phyloP scores from a whole-genome alignment of 2,113 vertebrate genomes.

The Elaphurus davidianus region DNA sequence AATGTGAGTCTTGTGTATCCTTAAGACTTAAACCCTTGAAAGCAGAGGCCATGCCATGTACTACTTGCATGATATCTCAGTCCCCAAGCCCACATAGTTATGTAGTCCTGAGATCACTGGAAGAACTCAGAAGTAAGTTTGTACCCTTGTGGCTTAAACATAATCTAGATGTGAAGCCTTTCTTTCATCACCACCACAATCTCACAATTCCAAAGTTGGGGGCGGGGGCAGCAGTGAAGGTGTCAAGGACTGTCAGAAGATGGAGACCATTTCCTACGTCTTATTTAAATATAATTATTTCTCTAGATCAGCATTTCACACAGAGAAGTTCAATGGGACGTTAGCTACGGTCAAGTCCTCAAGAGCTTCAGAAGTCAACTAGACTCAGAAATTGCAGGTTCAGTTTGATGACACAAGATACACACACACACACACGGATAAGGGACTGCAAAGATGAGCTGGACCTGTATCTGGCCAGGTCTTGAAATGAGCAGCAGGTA shows the following conservation, averaged over 20 bases:
- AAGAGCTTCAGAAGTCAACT: background rate
- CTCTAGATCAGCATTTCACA: background rate
- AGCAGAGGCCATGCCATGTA: background rate
- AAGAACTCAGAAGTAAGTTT: background rate
- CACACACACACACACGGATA: background rate
- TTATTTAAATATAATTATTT: conserved; percentile 48
- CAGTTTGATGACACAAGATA: background rate
- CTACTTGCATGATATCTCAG: background rate
- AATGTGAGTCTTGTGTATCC: background rate
- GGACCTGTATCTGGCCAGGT: background rate
- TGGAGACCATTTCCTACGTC: background rate
- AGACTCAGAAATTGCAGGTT: background rate
- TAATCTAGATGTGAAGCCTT: background rate
- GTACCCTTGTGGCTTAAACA: background rate
- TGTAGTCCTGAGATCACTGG: background rate
- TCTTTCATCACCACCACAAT: background rate
- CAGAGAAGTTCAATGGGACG: background rate
- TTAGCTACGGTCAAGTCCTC: background rate
- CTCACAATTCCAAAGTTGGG: background rate
- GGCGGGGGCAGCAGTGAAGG: background rate
- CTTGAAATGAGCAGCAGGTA: background rate
- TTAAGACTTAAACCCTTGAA: background rate
- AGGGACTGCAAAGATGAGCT: background rate
- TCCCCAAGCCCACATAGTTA: background rate
- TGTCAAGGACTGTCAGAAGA: background rate